A percentile compares a stretch with the other conserved stretches of the same genome.
These are phyloP conservation scores for Euphysa ruthae DNA, from an alignment of 30 jellyfish, hydroid and myxozoan species.

Conservation along the genomic window DNA sequence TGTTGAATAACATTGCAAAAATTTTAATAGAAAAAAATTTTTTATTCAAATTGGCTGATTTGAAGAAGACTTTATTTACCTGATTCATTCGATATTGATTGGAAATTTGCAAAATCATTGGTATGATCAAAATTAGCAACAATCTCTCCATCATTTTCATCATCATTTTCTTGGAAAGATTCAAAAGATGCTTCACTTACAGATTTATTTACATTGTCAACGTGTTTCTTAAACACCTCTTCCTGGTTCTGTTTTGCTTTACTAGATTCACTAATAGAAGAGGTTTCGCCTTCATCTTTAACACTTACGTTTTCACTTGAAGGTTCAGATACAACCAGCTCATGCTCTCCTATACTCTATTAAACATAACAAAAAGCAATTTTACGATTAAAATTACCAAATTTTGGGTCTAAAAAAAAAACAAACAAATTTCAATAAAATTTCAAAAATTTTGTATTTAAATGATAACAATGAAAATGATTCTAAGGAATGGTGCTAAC, in stretches of 20 bases:
- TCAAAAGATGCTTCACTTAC: not conserved
- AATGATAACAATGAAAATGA: too few species aligned
- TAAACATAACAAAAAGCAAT: not conserved
- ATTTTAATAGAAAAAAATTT: too few species aligned
- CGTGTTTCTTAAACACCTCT: not conserved
- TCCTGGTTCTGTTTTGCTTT: not conserved
- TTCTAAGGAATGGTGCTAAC: too few species aligned
- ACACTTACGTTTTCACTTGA: constrained; percentile 16
- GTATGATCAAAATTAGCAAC: not conserved
- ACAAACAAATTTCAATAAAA: too few species aligned
- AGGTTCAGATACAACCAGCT: constrained; percentile 36
- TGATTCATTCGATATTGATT: too few species aligned
- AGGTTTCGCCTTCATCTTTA: constrained; percentile 10
- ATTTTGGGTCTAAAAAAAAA: too few species aligned
- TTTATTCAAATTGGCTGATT: too few species aligned
- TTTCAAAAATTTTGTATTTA: too few species aligned
- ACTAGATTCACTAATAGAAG: not conserved
- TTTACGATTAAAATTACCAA: too few species aligned
- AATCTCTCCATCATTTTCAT: not conserved
- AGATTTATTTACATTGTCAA: not conserved
- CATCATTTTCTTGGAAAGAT: not conserved
- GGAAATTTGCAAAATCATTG: too few species aligned
- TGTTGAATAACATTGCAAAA: too few species aligned
- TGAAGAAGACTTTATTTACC: not conserved
- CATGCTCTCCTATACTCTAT: constrained; percentile 19